Conservation (phyloP, 2,888 invertebrate genomes). For the Yponomeuta evonymella region DNA sequence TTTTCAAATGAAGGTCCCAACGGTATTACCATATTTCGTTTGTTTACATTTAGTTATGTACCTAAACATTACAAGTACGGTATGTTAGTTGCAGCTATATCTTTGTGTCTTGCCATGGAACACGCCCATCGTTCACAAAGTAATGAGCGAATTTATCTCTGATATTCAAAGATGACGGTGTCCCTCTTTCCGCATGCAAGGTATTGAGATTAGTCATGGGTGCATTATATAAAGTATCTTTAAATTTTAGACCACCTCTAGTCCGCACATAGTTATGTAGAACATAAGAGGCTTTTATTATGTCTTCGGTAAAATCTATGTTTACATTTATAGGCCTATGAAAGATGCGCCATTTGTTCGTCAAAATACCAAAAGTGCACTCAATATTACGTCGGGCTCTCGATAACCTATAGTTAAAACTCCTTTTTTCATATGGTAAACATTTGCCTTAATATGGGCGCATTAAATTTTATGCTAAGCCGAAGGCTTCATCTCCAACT, state of each 20-base stretch:
- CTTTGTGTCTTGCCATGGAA: constrained; percentile 29
- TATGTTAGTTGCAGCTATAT: constrained; percentile 22
- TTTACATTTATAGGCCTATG: constrained; percentile 23
- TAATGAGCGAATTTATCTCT: constrained; percentile 30
- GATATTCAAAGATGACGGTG: constrained; percentile 27
- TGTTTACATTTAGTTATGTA: constrained; percentile 17
- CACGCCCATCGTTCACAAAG: constrained; percentile 28
- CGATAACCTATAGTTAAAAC: constrained; percentile 34
- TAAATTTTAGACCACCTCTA: constrained; percentile 29
- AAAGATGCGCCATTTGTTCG: constrained; percentile 31
- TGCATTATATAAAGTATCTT: constrained; percentile 25
- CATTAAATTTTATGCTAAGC: constrained; percentile 30
- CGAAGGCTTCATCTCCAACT: constrained; percentile 34
- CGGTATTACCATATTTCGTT: constrained; percentile 24
- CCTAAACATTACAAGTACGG: constrained; percentile 19
- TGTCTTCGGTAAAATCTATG: constrained; percentile 27
- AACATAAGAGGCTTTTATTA: constrained; percentile 27
- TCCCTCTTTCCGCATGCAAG: constrained; percentile 23
- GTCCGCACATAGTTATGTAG: constrained; percentile 28
- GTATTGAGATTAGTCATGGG: constrained; percentile 27
- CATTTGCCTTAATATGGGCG: constrained; percentile 29
- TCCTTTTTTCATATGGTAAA: constrained; percentile 27
- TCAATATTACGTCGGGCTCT: constrained; percentile 30
- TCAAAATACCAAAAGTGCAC: constrained; percentile 25
- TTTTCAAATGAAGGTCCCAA: constrained; percentile 11